Evolutionary conservation across 2,888 invertebrate species (phyloP).

Genomic region (Xanthostigma xanthostigma): DNA sequence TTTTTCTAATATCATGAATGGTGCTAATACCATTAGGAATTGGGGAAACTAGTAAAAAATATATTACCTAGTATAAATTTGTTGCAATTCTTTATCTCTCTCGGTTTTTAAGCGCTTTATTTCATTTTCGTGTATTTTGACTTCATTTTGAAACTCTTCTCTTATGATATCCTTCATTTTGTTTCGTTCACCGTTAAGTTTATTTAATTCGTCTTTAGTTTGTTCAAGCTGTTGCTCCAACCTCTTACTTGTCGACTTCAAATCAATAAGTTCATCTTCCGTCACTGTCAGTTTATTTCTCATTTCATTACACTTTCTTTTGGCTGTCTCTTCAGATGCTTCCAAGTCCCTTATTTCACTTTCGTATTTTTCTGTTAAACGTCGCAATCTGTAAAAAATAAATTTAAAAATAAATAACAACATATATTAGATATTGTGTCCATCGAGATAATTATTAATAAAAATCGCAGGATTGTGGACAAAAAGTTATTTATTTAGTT

Average conservation of each 20-base stretch:
- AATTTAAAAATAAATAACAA: not conserved
- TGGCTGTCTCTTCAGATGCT: constrained; percentile 46
- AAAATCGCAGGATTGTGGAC: too few relatives aligned
- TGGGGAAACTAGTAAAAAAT: too few relatives aligned
- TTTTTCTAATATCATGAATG: too few relatives aligned
- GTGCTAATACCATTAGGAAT: too few relatives aligned
- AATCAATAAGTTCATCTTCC: constrained; percentile 43
- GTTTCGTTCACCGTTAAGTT: constrained; percentile 37
- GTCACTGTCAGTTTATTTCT: constrained; percentile 47
- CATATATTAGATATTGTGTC: too few relatives aligned
- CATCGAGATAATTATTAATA: too few relatives aligned
- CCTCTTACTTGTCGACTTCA: constrained; percentile 45
- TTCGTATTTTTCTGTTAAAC: constrained; percentile 63
- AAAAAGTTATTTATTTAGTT: too few relatives aligned
- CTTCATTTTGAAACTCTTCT: constrained; percentile 44
- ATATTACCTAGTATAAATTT: constrained; percentile 58
- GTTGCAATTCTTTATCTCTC: constrained; percentile 61
- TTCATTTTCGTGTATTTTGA: constrained; percentile 45
- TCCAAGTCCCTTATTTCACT: constrained; percentile 52
- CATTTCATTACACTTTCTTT: constrained; percentile 48
- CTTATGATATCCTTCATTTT: constrained; percentile 42
- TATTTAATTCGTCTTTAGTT: constrained; percentile 41
- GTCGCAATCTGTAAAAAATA: constrained; percentile 27
- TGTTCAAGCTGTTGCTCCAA: constrained; percentile 49
- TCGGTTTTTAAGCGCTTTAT: constrained; percentile 39